Evolutionary conservation across 2,113 vertebrate species (phyloP).

Genomic region (Pollimyrus isidori): DNA sequence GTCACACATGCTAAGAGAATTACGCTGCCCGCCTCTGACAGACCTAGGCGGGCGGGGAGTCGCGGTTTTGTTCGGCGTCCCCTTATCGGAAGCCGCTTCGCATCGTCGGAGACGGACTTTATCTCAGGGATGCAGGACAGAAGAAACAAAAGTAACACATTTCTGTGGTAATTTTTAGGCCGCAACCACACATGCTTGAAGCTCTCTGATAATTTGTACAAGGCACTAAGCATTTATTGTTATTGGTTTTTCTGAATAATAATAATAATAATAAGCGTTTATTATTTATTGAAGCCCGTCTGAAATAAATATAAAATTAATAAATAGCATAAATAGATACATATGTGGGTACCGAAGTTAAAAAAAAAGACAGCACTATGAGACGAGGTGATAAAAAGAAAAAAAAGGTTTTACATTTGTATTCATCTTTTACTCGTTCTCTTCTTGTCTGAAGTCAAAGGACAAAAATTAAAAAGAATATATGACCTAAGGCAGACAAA

Average conservation of each 20-base stretch:
- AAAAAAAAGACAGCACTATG: background rate
- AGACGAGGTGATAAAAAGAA: background rate
- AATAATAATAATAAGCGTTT: background rate
- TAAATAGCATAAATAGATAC: background rate
- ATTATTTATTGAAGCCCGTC: background rate
- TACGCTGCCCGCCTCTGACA: constrained; percentile 44
- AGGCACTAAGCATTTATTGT: background rate
- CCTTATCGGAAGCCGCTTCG: background rate
- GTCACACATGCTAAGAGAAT: constrained; percentile 62
- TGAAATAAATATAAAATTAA: background rate
- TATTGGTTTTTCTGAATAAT: too few species aligned
- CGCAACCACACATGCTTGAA: background rate
- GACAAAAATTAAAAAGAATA: background rate
- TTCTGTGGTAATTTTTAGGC: background rate
- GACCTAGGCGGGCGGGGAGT: constrained; percentile 28
- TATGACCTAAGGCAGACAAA: background rate
- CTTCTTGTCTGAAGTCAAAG: background rate
- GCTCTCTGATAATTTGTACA: background rate
- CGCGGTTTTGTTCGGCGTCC: background rate
- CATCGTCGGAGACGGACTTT: background rate
- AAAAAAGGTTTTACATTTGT: background rate
- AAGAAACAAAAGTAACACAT: background rate
- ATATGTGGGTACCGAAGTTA: background rate
- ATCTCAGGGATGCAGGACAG: background rate
- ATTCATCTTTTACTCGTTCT: background rate